Evolutionary conservation across 2,113 vertebrate species (phyloP).

Genomic region (Sprattus sprattus): DNA sequence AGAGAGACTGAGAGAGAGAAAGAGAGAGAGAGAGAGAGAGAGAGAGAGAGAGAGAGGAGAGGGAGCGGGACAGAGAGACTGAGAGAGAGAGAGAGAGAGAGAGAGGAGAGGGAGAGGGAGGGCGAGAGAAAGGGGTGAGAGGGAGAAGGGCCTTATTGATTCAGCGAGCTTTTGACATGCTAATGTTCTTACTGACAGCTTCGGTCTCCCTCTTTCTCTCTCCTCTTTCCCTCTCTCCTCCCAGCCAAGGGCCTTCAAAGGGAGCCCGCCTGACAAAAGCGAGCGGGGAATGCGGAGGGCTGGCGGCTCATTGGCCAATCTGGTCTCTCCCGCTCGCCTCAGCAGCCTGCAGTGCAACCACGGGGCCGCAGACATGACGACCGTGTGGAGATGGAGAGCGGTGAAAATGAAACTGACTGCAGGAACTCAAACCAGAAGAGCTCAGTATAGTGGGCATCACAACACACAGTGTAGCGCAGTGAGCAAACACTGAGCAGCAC

Average conservation of each 20-base stretch:
- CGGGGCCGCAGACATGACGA: background rate
- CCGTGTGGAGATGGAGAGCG: background rate
- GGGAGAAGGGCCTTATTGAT: slow-evolving; percentile 55
- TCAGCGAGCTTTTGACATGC: slow-evolving; percentile 70
- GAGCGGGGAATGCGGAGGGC: background rate
- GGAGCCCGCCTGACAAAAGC: background rate
- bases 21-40: slow-evolving; percentile 26
- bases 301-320: background rate
- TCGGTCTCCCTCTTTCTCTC: slow-evolving; percentile 46
- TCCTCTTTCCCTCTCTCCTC: slow-evolving; percentile 13
- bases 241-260: slow-evolving; percentile 9
- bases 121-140: slow-evolving; percentile 12
- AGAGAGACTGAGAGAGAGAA: slow-evolving; percentile 33
- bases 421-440: background rate
- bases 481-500: background rate
- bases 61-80: background rate
- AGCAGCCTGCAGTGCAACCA: background rate
- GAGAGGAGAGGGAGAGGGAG: background rate
- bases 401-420: no score
- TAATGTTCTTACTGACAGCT: slow-evolving; percentile 65
- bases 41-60: slow-evolving; percentile 42
- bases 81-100: background rate
- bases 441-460: background rate
- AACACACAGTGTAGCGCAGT: background rate
- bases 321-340: background rate